These are phyloP conservation scores for Noctilio leporinus DNA, from an alignment of 2,113 vertebrate species.

Conservation along the genomic window DNA sequence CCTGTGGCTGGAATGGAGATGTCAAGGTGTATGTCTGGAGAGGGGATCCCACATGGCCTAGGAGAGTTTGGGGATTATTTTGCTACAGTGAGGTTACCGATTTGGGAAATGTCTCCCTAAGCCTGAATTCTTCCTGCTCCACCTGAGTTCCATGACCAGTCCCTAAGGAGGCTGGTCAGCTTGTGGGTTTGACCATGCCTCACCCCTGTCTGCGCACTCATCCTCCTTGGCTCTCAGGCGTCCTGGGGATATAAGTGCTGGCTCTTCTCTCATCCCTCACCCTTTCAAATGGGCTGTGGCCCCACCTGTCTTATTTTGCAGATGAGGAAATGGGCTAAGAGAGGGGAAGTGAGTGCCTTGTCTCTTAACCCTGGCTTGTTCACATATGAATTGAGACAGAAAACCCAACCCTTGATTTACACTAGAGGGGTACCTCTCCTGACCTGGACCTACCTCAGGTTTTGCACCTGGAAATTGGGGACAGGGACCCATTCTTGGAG, in stretches of 20 bases:
- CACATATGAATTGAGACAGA: background rate
- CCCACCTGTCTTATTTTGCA: background rate
- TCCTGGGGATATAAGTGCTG: background rate
- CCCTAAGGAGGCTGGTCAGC: background rate
- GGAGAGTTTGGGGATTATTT: background rate
- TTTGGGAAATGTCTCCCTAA: background rate
- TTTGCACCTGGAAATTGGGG: background rate
- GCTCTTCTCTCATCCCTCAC: background rate
- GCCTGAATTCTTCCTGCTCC: background rate
- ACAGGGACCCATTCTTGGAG: background rate
- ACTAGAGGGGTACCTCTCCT: background rate
- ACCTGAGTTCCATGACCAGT: background rate
- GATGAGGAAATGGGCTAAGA: background rate
- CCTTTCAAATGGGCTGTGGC: background rate
- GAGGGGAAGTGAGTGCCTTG: background rate
- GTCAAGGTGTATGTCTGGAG: background rate
- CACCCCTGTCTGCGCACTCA: background rate
- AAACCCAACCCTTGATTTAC: background rate
- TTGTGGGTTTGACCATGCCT: background rate
- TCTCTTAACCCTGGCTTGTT: background rate
- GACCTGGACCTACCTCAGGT: background rate
- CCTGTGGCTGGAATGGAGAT: background rate
- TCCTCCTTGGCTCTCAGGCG: background rate
- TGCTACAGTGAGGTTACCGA: background rate
- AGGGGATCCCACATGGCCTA: background rate